A percentile compares a stretch with the other conserved stretches of the same genome.
Evolutionary conservation across 1,140 invertebrate genomes (phyloP).

Genomic region (Ctenoplectra terminalis): DNA sequence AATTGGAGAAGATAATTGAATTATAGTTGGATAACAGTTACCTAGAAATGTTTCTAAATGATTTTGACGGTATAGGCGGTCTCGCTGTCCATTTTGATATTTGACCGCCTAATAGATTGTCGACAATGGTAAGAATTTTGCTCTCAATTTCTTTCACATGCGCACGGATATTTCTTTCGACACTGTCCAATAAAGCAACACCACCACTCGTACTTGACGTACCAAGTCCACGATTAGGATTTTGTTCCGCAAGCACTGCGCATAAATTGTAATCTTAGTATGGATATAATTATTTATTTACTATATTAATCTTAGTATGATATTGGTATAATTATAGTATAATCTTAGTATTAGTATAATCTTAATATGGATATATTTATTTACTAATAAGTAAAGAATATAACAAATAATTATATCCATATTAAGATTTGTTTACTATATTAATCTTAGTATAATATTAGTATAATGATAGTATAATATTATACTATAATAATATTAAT

Average conservation of each 20-base stretch:
- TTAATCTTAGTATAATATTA: no score
- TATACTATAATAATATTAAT: no score
- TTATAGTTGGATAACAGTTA: conserved; percentile 64
- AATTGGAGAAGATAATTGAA: conserved; percentile 14
- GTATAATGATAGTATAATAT: no score
- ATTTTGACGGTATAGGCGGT: conserved; percentile 96
- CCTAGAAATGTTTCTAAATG: conserved; percentile 94
- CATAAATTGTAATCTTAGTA: conserved; percentile 30
- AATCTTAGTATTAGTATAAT: neutral
- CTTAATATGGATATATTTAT: no score
- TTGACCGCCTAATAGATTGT: conserved; percentile 90
- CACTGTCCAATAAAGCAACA: conserved; percentile 84
- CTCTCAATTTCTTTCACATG: conserved; percentile 96
- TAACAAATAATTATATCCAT: no score
- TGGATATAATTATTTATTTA: no score
- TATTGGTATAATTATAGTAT: neutral
- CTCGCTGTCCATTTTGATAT: conserved; percentile 95
- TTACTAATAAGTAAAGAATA: no score
- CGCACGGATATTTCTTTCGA: conserved; percentile 91
- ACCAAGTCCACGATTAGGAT: conserved; percentile 73
- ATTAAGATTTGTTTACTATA: no score
- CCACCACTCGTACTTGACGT: conserved; percentile 75
- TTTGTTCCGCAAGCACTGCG: conserved; percentile 75
- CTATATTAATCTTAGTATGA: no score
- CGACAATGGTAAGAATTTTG: conserved; percentile 95